Evolutionary conservation across 2,888 invertebrate species (phyloP).

Genomic region (Argyresthia goedartella): DNA sequence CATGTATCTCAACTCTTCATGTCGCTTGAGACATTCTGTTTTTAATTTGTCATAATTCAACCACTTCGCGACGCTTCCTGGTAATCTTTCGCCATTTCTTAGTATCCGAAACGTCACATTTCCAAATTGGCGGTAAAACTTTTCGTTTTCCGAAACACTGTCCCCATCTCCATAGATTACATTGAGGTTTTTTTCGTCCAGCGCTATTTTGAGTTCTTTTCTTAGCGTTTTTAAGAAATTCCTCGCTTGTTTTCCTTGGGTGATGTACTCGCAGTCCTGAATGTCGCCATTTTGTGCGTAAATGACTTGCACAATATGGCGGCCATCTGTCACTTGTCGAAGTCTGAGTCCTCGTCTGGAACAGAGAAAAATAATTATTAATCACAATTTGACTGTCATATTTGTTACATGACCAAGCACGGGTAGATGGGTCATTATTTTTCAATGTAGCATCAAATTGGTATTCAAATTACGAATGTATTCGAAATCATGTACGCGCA

Average conservation of each 20-base stretch:
- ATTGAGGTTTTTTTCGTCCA: conserved; percentile 46
- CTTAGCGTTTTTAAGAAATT: conserved; percentile 72
- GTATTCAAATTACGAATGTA: too few relatives aligned
- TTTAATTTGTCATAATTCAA: conserved; percentile 71
- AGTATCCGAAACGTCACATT: conserved; percentile 71
- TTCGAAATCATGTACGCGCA: too few relatives aligned
- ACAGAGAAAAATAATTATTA: conserved; percentile 21
- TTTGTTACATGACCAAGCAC: too few relatives aligned
- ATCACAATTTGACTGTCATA: neutral
- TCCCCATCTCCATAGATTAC: conserved; percentile 29
- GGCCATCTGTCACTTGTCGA: conserved; percentile 77
- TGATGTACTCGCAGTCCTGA: conserved; percentile 77
- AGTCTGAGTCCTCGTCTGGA: conserved; percentile 70
- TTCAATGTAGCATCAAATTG: too few relatives aligned
- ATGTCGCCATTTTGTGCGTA: conserved; percentile 72
- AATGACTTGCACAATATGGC: conserved; percentile 77
- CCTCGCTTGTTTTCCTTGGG: conserved; percentile 62
- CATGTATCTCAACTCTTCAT: conserved; percentile 48
- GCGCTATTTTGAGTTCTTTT: conserved; percentile 62
- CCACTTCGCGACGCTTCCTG: conserved; percentile 64
- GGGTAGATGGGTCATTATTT: too few relatives aligned
- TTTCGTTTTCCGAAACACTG: conserved; percentile 27
- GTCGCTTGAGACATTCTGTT: conserved; percentile 61
- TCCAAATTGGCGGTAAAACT: conserved; percentile 48
- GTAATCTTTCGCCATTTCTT: conserved; percentile 53